A percentile compares a stretch with the other conserved stretches of the same genome.
phyloP scores from a whole-genome alignment of 2,797 vertebrate genomes.

The Sciaenops ocellatus region DNA sequence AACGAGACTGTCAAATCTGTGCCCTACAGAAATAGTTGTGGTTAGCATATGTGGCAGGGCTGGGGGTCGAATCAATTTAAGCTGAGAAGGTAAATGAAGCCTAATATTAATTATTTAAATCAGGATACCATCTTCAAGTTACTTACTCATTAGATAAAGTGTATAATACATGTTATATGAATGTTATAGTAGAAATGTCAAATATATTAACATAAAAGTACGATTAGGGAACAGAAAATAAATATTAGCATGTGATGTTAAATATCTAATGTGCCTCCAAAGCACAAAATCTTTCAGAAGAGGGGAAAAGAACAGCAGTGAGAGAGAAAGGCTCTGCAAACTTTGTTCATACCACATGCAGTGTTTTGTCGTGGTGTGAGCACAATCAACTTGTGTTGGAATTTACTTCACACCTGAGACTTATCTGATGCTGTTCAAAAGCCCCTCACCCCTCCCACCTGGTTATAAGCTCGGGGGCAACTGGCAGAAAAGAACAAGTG shows the following conservation, averaged over 20 bases:
- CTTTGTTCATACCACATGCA: conserved; percentile 35
- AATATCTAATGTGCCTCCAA: too few relatives aligned
- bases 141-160: conserved; percentile 8
- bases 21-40: conserved; percentile 69
- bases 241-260: not conserved
- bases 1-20: conserved; percentile 68
- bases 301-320: not conserved
- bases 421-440: conserved; percentile 51
- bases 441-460: conserved; percentile 36
- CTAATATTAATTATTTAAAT: conserved; percentile 39
- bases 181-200: not conserved
- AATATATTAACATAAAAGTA: not conserved
- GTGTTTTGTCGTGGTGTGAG: conserved; percentile 40
- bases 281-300: conserved; percentile 13
- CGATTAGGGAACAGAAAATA: not conserved
- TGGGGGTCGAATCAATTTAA: conserved; percentile 63
- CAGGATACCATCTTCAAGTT: conserved; percentile 21
- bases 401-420: conserved; percentile 70
- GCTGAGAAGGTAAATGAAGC: conserved; percentile 47
- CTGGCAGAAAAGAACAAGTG: conserved; percentile 47
- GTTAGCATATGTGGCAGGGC: conserved; percentile 70
- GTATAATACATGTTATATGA: not conserved
- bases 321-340: conserved; percentile 44
- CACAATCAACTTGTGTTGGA: conserved; percentile 43
- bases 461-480: conserved; percentile 54